Percentiles rank a stretch among this genome's conserved stretches.
Conservation (phyloP, 1,140 invertebrate species). For the Brachionus asplanchnoidis region DNA sequence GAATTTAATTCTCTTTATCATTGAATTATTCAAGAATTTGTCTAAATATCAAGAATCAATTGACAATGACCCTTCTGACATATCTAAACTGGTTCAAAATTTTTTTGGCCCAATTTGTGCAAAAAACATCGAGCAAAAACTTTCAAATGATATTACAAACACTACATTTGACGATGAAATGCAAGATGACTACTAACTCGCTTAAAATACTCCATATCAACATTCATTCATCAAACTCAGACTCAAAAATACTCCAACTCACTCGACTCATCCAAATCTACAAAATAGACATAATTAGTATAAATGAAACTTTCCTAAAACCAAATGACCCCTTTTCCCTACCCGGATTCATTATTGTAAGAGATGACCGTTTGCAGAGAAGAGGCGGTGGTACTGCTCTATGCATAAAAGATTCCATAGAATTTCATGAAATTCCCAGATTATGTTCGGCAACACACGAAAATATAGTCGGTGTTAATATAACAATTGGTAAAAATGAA, state of each 20-base stretch:
- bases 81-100: too few relatives aligned
- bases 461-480: not conserved
- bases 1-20: too few relatives aligned
- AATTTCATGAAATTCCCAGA: not conserved
- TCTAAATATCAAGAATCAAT: too few relatives aligned
- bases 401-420: not conserved
- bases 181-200: not conserved
- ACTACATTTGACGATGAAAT: not conserved
- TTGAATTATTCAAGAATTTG: too few relatives aligned
- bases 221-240: not conserved
- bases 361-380: not conserved
- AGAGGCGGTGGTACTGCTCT: not conserved
- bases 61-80: too few relatives aligned
- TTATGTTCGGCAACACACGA: not conserved
- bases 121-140: not conserved
- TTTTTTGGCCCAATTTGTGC: not conserved
- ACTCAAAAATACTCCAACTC: not conserved
- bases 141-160: not conserved
- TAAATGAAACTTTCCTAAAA: constrained; percentile 3
- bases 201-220: not conserved
- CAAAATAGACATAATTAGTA: not conserved
- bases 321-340: not conserved
- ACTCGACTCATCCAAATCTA: not conserved
- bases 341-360: not conserved
- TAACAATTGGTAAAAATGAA: not conserved